These are phyloP conservation scores for Rhinopomastus cyanomelas DNA, from an alignment of 2,113 vertebrate genomes.

Conservation along the genomic window DNA sequence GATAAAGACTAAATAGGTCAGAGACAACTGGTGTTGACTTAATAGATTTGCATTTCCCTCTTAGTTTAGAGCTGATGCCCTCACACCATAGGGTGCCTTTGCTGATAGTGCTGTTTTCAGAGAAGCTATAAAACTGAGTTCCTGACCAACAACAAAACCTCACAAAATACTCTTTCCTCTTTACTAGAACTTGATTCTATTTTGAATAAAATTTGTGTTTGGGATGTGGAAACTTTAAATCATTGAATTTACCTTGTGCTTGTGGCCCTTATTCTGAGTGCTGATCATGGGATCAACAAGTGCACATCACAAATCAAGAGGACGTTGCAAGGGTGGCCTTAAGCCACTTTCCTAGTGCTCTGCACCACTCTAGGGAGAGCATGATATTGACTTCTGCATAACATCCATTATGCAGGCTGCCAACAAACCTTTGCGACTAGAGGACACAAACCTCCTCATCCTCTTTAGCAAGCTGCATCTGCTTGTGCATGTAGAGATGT, in stretches of 20 bases:
- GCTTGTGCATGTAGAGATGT: neutral
- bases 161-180: neutral
- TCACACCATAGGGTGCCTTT: constrained; percentile 36
- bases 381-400: neutral
- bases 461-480: neutral
- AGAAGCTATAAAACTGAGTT: constrained; percentile 29
- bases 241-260: neutral
- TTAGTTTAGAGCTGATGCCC: constrained; percentile 56
- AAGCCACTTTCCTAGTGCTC: neutral
- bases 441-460: neutral
- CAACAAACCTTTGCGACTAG: neutral
- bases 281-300: neutral
- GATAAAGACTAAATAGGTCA: constrained; percentile 66
- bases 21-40: constrained; percentile 66
- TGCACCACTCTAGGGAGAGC: neutral
- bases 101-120: constrained; percentile 48
- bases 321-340: neutral
- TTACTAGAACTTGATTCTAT: neutral
- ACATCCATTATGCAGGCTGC: neutral
- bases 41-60: constrained; percentile 65
- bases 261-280: neutral
- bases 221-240: neutral
- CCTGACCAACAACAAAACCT: constrained; percentile 2
- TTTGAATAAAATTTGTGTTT: neutral
- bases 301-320: neutral